These are phyloP conservation scores for Homalodisca vitripennis DNA, from an alignment of 1,140 invertebrate genomes.

Conservation along the genomic window DNA sequence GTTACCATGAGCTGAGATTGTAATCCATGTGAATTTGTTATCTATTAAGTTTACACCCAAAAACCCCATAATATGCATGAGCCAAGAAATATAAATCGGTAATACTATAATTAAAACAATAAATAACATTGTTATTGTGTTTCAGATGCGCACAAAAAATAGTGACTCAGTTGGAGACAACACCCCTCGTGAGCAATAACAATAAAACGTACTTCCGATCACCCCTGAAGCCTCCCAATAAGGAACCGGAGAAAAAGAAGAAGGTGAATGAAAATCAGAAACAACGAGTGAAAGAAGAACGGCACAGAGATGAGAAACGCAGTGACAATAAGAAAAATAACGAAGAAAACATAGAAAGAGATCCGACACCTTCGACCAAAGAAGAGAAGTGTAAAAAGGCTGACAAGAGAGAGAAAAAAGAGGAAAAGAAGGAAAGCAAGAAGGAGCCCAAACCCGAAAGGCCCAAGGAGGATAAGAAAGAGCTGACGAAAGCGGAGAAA, in stretches of 20 bases:
- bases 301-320: constrained; percentile 38
- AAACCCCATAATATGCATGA: too few species aligned
- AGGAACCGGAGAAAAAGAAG: constrained; percentile 36
- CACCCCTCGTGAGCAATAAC: constrained; percentile 29
- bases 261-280: constrained; percentile 23
- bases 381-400: constrained; percentile 30
- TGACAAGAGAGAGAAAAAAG: constrained; percentile 38
- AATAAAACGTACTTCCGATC: constrained; percentile 31
- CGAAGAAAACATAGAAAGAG: constrained; percentile 34
- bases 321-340: constrained; percentile 34
- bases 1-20: too few species aligned
- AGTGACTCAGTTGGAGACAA: constrained; percentile 65
- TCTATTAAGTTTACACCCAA: too few species aligned
- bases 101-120: too few species aligned
- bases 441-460: constrained; percentile 38
- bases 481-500: constrained; percentile 41
- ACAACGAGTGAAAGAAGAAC: constrained; percentile 34
- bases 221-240: constrained; percentile 36
- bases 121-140: constrained; percentile 34
- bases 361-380: constrained; percentile 26
- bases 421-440: constrained; percentile 39
- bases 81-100: too few species aligned
- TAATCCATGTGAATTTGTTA: too few species aligned
- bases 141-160: constrained; percentile 75
- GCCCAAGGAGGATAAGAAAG: constrained; percentile 41